Evolutionary conservation across 2,888 invertebrate species (phyloP).

Genomic region (Tachina fera): DNA sequence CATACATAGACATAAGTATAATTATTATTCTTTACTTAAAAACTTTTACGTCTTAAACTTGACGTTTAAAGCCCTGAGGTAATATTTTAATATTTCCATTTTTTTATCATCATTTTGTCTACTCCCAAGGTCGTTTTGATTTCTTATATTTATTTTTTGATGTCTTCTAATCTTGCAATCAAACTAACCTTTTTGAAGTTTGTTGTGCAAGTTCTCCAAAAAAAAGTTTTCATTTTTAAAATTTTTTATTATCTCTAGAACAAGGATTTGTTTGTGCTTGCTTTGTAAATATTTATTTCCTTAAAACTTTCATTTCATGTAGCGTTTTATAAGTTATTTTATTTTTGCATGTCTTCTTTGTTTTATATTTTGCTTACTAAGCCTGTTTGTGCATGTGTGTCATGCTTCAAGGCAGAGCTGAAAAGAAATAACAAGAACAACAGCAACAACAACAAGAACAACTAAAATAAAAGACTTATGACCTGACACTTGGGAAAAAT

Average conservation of each 20-base stretch:
- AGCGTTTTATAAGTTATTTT: constrained; percentile 32
- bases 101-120: not conserved
- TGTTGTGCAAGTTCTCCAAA: not conserved
- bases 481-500: constrained; percentile 71
- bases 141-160: not conserved
- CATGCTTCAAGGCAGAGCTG: constrained; percentile 63
- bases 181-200: constrained; percentile 17
- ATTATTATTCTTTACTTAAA: too few relatives aligned
- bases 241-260: constrained; percentile 36
- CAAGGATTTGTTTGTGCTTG: constrained; percentile 42
- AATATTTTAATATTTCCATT: not conserved
- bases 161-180: not conserved
- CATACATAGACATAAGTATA: too few relatives aligned
- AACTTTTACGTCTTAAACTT: not conserved
- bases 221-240: not conserved
- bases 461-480: constrained; percentile 66
- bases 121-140: constrained; percentile 19
- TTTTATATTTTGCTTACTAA: constrained; percentile 36
- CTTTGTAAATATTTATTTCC: constrained; percentile 63
- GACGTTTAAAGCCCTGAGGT: not conserved
- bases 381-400: constrained; percentile 60
- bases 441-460: constrained; percentile 23
- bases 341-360: not conserved
- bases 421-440: constrained; percentile 33
- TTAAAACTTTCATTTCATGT: constrained; percentile 62